Evolutionary conservation across 2,797 vertebrate species (phyloP), one percentile per base, ranked within the genome.

Genomic region (Liparis tanakae): DNA sequence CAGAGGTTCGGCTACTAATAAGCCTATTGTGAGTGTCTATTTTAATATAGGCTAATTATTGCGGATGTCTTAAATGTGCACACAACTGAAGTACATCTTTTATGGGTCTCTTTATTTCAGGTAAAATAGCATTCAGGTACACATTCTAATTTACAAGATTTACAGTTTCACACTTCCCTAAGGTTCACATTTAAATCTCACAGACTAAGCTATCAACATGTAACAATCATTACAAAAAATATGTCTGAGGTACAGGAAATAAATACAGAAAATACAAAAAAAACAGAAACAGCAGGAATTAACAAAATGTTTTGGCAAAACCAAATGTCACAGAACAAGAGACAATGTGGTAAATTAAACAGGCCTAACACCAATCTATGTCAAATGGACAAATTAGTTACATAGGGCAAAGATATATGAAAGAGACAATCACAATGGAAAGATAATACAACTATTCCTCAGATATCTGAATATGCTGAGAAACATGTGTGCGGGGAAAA

Each of bases 61-160:
- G 25, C 4, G 25, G 25, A 30, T 39, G 39, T 41, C 10, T 41
- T 12, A 41, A 41, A 41, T 12, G 10, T 41, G 10, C 39, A 41
- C 70, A 60, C 41, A 2, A 22, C 25, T 30, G 17, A 54, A 25
- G 53, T 54, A 20, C 10, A 57, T 5, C 10, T 54, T 74, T 71
- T 62, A 66, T 37, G 60, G 44, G 34, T 41, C 67, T 71, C 12
- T 88, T 89, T 85, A 88, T 82, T 89, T 53, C 33, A 72, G 44
- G 79, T 58, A 76, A 78, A 82, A 81, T 57, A 81, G 36, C 70
- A 66, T 74, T 53, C 54, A 72, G 75, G 61, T 54, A 54, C 5
- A 67, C 58, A 33, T 70, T 20, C 9, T 67, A 53, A 77, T 64
- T 71, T 74, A 80, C 60, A 88, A 76, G 25, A 64, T 87, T 36